A percentile compares a stretch with the other conserved stretches of the same genome.
Evolutionary conservation across 2,113 vertebrate genomes (phyloP).

Genomic region (Epinephelus moara): DNA sequence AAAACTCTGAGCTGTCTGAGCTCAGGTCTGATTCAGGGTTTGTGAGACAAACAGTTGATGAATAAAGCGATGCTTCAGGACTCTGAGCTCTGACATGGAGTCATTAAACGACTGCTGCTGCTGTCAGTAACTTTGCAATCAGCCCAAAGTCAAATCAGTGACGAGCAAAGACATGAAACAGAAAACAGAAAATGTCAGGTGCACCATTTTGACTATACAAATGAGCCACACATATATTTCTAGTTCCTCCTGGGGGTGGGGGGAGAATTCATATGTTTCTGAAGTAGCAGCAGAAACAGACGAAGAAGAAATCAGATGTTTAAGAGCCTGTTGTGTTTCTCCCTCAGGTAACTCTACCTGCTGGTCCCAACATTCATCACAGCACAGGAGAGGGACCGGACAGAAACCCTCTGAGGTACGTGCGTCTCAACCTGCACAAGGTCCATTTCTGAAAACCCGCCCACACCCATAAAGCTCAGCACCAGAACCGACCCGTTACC

Average conservation of each 20-base stretch:
- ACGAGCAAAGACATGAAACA: slow-evolving; percentile 2
- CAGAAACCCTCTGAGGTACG: slow-evolving; percentile 95
- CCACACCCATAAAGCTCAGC: too few species aligned
- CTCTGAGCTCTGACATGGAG: neutral
- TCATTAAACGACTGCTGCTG: too few species aligned
- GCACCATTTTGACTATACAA: slow-evolving; percentile 27
- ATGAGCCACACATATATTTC: neutral
- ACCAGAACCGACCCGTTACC: too few species aligned
- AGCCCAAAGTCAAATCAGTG: neutral
- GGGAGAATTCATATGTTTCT: neutral
- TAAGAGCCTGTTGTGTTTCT: slow-evolving; percentile 34
- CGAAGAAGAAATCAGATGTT: neutral
- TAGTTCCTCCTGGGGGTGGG: neutral
- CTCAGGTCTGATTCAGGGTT: neutral
- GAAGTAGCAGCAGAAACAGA: neutral
- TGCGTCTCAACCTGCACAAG: too few species aligned
- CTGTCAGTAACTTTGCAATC: neutral
- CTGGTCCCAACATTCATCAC: slow-evolving; percentile 96
- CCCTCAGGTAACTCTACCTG: slow-evolving; percentile 91
- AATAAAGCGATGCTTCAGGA: neutral
- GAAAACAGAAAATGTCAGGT: slow-evolving; percentile 36
- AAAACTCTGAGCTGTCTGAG: neutral
- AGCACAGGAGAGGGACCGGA: slow-evolving; percentile 88
- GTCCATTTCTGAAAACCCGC: too few species aligned
- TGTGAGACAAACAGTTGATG: neutral